Percentiles rank a stretch among this genome's conserved stretches.
Evolutionary conservation across 2,888 invertebrate species (phyloP).

Genomic region (Lycocerus yunnanus): DNA sequence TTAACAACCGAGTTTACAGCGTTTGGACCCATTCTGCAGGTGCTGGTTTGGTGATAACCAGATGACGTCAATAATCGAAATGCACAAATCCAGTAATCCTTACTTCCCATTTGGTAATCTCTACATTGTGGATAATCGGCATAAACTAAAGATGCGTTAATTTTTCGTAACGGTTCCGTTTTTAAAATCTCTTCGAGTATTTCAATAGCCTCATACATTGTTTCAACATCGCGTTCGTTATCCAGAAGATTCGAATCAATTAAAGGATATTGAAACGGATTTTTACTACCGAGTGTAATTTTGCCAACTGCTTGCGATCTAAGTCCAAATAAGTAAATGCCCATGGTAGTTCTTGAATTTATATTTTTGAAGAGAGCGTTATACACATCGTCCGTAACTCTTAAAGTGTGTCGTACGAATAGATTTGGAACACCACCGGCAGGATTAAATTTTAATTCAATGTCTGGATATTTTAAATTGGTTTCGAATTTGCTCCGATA

Average conservation of each 20-base stretch:
- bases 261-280: constrained; percentile 58
- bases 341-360: neutral
- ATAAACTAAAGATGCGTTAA: constrained; percentile 62
- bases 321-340: neutral
- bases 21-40: constrained; percentile 72
- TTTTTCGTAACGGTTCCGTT: constrained; percentile 62
- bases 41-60: constrained; percentile 71
- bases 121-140: constrained; percentile 64
- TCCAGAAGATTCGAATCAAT: constrained; percentile 73
- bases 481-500: neutral
- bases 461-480: neutral
- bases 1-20: neutral
- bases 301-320: neutral
- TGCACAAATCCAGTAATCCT: constrained; percentile 70
- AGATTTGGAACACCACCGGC: neutral
- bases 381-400: neutral
- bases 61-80: constrained; percentile 69
- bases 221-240: constrained; percentile 64
- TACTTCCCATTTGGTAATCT: constrained; percentile 61
- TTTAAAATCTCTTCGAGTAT: constrained; percentile 64
- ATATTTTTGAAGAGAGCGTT: neutral
- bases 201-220: constrained; percentile 64
- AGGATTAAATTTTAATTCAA: neutral
- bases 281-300: neutral
- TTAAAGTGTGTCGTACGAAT: neutral